phyloP scores from a whole-genome alignment of 2,888 invertebrate species.

The Sericinus montela region DNA sequence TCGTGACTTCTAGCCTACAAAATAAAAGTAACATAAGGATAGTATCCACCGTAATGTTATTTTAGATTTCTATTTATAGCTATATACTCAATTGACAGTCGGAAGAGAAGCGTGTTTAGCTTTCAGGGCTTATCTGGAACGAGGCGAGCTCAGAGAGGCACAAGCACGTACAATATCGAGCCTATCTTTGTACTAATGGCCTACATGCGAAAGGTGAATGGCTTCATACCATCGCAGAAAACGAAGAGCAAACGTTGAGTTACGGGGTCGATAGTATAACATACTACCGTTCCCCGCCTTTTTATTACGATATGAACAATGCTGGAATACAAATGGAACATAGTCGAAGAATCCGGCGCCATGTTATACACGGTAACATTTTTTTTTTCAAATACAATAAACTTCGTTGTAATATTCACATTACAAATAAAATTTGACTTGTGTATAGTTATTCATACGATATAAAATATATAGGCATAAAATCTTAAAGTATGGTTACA shows the following conservation, averaged over 20 bases:
- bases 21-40: too few relatives aligned
- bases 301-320: slow-evolving; percentile 15
- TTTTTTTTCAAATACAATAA: neutral
- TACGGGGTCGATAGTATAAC: slow-evolving; percentile 7
- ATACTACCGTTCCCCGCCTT: slow-evolving; percentile 6
- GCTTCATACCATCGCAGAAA: slow-evolving; percentile 51
- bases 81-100: neutral
- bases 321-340: slow-evolving; percentile 13
- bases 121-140: slow-evolving; percentile 57
- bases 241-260: slow-evolving; percentile 28
- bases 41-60: too few relatives aligned
- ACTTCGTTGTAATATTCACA: neutral
- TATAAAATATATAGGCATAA: too few relatives aligned
- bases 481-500: too few relatives aligned
- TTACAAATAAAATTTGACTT: too few relatives aligned
- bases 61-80: neutral
- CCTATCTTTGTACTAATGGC: slow-evolving; percentile 71
- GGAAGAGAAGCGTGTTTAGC: neutral
- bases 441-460: too few relatives aligned
- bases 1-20: too few relatives aligned
- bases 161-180: slow-evolving; percentile 56
- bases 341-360: slow-evolving; percentile 8
- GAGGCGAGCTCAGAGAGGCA: slow-evolving; percentile 36
- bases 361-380: neutral
- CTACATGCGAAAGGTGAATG: slow-evolving; percentile 71